Conservation (phyloP, 2,888 invertebrate species). For the Agonum fuliginosum region DNA sequence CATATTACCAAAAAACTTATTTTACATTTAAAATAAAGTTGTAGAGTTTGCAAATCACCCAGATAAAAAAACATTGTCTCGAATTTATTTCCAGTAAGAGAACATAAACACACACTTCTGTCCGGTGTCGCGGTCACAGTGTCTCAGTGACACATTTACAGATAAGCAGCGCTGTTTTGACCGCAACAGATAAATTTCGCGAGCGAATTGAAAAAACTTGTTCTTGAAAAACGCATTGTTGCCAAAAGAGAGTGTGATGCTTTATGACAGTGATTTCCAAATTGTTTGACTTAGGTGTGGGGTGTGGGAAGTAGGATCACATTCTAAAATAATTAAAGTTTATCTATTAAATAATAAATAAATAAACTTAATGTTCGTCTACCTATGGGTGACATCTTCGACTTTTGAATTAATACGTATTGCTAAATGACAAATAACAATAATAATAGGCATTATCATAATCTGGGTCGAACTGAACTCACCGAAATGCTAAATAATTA, state of each 20-base stretch:
- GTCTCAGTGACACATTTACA: constrained; percentile 23
- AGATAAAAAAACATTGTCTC: constrained; percentile 24
- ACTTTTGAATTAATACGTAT: no score
- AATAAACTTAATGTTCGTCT: no score
- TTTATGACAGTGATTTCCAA: neutral
- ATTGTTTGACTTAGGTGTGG: no score
- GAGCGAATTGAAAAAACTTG: constrained; percentile 14
- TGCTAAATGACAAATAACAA: no score
- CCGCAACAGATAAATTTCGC: constrained; percentile 26
- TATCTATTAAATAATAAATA: no score
- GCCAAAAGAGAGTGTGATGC: neutral
- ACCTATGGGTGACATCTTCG: no score
- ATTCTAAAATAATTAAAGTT: no score
- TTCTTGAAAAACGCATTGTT: constrained; percentile 23
- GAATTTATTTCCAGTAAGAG: constrained; percentile 4
- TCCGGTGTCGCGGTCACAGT: constrained; percentile 13
- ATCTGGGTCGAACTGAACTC: no score
- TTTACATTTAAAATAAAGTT: constrained; percentile 28
- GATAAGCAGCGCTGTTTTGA: constrained; percentile 4
- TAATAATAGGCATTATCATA: no score
- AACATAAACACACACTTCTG: constrained; percentile 25
- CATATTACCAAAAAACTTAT: constrained; percentile 2
- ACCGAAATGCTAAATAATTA: no score
- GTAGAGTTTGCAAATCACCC: constrained; percentile 1
- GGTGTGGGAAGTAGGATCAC: no score